These are phyloP conservation scores for Drosophila ogumai DNA, from an alignment of 1,140 invertebrate genomes.

Conservation along the genomic window DNA sequence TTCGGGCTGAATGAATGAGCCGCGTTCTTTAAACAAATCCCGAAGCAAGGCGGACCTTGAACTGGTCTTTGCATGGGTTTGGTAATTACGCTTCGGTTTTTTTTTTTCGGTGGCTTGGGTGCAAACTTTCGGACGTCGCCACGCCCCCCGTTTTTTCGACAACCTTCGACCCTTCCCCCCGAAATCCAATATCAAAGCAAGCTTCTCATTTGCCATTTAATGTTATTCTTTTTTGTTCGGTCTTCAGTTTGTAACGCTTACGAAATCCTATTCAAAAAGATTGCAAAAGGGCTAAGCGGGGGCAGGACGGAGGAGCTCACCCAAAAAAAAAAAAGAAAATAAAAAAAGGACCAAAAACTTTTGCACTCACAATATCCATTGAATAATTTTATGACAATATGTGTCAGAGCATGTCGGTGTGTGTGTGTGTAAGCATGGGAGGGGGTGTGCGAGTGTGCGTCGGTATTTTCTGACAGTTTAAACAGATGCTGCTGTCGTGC, in stretches of 20 bases:
- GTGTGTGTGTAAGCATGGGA: constrained; percentile 15
- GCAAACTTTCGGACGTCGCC: constrained; percentile 26
- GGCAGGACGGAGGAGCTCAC: constrained; percentile 2
- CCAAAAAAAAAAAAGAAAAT: constrained; percentile 4
- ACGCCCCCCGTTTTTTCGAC: constrained; percentile 9
- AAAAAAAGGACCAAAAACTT: constrained; percentile 70
- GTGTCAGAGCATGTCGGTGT: constrained; percentile 70
- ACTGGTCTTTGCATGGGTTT: constrained; percentile 56
- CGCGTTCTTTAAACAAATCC: constrained; percentile 81
- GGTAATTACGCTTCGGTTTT: constrained; percentile 71
- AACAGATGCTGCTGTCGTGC: constrained; percentile 64
- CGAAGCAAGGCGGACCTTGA: constrained; percentile 54
- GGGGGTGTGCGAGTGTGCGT: constrained; percentile 24
- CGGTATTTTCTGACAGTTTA: constrained; percentile 79
- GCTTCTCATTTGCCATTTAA: constrained; percentile 80
- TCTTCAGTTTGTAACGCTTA: constrained; percentile 78
- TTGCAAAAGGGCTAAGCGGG: constrained; percentile 71
- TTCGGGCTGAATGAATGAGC: constrained; percentile 80
- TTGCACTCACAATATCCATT: constrained; percentile 80
- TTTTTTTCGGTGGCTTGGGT: constrained; percentile 17
- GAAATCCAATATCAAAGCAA: constrained; percentile 76
- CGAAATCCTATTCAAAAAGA: constrained; percentile 79
- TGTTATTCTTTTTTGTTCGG: constrained; percentile 66
- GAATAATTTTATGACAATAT: constrained; percentile 85
- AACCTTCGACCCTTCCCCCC: constrained; percentile 40